A percentile compares a stretch with the other conserved stretches of the same genome.
These are phyloP conservation scores for Aphelenchoides fujianensis DNA, from an alignment of 1,140 invertebrate genomes.

Conservation along the genomic window DNA sequence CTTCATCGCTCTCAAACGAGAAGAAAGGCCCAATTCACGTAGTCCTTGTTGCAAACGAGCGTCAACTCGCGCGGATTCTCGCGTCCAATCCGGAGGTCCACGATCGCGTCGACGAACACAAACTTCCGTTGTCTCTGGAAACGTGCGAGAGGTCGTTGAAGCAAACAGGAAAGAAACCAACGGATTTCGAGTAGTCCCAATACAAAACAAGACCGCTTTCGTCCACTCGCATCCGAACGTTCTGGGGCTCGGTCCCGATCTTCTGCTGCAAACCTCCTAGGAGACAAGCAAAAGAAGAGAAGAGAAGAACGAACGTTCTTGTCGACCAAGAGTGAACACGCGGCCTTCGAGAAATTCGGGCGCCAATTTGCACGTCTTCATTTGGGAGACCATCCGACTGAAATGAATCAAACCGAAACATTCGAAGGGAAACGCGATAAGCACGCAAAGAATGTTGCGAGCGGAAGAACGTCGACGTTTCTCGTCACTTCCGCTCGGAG, in stretches of 20 bases:
- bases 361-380: slow-evolving; percentile 30
- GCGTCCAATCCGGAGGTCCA: not conserved
- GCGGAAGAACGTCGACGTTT: no score
- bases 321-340: slow-evolving; percentile 36
- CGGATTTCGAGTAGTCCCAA: slow-evolving; percentile 8
- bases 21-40: slow-evolving; percentile 11
- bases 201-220: slow-evolving; percentile 3
- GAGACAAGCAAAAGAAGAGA: no score
- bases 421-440: no score
- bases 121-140: slow-evolving; percentile 18
- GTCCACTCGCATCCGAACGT: slow-evolving; percentile 11
- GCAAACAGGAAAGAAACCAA: not conserved
- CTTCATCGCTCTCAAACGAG: slow-evolving; percentile 11
- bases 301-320: slow-evolving; percentile 31
- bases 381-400: no score
- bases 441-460: no score
- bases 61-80: not conserved
- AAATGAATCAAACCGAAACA: no score
- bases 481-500: no score
- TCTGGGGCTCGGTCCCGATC: slow-evolving; percentile 17
- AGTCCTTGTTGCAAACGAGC: slow-evolving; percentile 13
- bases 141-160: not conserved
- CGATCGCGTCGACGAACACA: slow-evolving; percentile 5
- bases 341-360: slow-evolving; percentile 31
- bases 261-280: slow-evolving; percentile 18